These are phyloP conservation scores for Tragulus kanchil DNA, from an alignment of 2,113 vertebrate genomes.

Conservation along the genomic window DNA sequence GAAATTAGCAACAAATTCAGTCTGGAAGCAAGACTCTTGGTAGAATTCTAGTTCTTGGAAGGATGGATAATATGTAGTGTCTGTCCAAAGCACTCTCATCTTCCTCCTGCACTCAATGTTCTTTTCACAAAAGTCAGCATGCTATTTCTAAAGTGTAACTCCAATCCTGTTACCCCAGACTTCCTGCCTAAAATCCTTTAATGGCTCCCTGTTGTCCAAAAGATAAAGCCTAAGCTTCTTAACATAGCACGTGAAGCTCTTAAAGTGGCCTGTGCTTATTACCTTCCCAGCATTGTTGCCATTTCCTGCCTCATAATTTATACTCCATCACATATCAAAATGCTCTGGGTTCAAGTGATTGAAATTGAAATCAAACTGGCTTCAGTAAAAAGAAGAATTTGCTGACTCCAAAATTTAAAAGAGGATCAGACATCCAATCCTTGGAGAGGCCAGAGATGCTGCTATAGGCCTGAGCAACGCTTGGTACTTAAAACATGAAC, in stretches of 20 bases:
- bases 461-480: not conserved
- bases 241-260: not conserved
- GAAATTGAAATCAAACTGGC: not conserved
- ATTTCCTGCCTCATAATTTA: not conserved
- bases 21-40: not conserved
- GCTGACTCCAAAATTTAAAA: not conserved
- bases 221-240: not conserved
- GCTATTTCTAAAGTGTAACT: constrained; percentile 9
- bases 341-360: not conserved
- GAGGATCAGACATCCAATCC: not conserved
- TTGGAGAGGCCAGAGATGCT: not conserved
- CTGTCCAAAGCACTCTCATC: not conserved
- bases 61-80: not conserved
- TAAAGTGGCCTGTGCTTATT: not conserved
- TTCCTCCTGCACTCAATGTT: not conserved
- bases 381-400: constrained; percentile 21
- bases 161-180: not conserved
- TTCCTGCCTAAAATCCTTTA: not conserved
- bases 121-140: not conserved
- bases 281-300: not conserved
- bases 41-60: not conserved
- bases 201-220: not conserved
- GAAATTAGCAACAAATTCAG: not conserved
- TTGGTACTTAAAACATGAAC: not conserved
- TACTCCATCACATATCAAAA: not conserved